A percentile compares a stretch with the other conserved stretches of the same genome.
Conservation (phyloP, 2,113 vertebrate species). For the Climacteris rufus region DNA sequence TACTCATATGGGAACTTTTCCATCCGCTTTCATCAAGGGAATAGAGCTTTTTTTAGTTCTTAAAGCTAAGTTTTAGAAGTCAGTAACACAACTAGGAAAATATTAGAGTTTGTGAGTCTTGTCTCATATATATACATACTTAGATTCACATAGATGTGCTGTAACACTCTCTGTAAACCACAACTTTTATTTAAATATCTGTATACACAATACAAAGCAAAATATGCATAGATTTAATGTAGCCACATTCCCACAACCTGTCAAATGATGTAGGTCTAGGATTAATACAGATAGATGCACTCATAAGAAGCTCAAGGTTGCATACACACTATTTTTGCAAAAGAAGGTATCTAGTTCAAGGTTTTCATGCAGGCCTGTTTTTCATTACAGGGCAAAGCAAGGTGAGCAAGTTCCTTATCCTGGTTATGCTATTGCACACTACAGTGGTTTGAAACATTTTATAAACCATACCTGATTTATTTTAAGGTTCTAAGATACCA, state of each 20-base stretch:
- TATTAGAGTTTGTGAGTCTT: neutral
- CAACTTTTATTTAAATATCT: neutral
- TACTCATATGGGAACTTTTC: neutral
- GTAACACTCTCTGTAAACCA: neutral
- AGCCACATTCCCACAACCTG: neutral
- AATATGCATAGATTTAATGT: neutral
- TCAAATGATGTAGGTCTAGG: neutral
- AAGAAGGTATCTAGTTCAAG: neutral
- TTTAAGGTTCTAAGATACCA: slow-evolving; percentile 64
- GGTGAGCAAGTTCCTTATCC: slow-evolving; percentile 27
- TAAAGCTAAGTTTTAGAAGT: neutral
- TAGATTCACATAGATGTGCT: neutral
- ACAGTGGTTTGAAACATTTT: slow-evolving; percentile 27
- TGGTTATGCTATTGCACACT: neutral
- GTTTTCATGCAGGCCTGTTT: neutral
- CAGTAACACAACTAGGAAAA: neutral
- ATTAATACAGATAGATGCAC: neutral
- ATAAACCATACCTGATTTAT: slow-evolving; percentile 56
- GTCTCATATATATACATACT: neutral
- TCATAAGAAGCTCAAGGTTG: neutral
- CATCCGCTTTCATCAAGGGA: neutral
- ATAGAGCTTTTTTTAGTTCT: neutral
- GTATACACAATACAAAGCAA: neutral
- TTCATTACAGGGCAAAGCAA: slow-evolving; percentile 25
- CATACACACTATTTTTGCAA: neutral